Evolutionary conservation across 2,888 invertebrate species (phyloP), one percentile per base, ranked within the genome.

Genomic region (Hetaerina titia): DNA sequence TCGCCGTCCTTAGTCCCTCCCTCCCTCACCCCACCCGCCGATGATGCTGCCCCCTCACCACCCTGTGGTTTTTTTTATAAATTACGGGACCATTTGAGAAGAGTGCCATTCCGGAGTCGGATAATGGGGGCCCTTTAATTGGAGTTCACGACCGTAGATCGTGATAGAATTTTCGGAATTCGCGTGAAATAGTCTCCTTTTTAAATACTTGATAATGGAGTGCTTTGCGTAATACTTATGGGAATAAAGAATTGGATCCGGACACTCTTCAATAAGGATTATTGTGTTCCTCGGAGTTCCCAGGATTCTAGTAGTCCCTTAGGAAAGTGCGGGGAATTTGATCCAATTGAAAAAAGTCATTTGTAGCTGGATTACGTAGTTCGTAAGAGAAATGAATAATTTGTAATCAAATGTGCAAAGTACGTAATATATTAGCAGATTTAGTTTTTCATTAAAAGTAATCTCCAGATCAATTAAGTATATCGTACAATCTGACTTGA

Each of bases 111-210:
- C 25, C 81, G 13, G 25, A 81, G 81, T 81, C 81, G 13, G 81
- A 81, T 81, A 81, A 81, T 81, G 81, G 81, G 81, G 45, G 31
- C 81, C 31, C 31, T 31, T 31, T 81, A 81, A 81, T 81, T 81
- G 81, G 81, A 81, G 81, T 81, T 81, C 81, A 81, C 81, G 81
- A 31, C 81, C 81, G 81, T 81, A 81, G 81, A 81, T 81, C 81
- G 31, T 81, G 81, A 81, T 81, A 81, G 81, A 81, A 81, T 81
- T 81, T 81, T 31, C 13, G 81, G 7, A 81, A 31, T 81, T 31
- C 31, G 13, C 81, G 81, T 25, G 22, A 81, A 13, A 81, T 81
- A 31, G 81, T 31, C 81, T 81, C 25, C 45, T 45, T 31, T 81
- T 81, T 81, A 81, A 81, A 31, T 81, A 31, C 81, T 31, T 81